Percentiles rank a stretch among this genome's conserved stretches.
phyloP scores from a whole-genome alignment of 2,888 invertebrate genomes.

The Acronicta leporina region DNA sequence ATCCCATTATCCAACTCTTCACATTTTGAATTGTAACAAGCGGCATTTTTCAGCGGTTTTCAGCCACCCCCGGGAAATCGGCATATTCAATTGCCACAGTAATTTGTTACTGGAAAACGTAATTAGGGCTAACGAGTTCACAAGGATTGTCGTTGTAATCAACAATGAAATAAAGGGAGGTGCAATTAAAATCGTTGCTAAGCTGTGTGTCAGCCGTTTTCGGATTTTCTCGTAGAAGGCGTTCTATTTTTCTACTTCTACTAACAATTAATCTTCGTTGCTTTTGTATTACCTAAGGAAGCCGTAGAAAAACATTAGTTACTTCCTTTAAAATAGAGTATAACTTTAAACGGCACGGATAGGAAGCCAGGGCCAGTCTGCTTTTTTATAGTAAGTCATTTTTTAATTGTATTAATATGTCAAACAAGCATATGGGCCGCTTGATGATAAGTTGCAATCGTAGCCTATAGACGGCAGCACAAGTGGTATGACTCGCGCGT shows the following conservation, averaged over 20 bases:
- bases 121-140: conserved; percentile 45
- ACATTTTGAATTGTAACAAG: conserved; percentile 50
- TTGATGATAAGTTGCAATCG: no score
- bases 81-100: conserved; percentile 51
- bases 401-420: neutral
- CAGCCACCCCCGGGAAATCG: conserved; percentile 47
- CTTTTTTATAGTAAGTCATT: neutral
- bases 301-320: conserved; percentile 31
- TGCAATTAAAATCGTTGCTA: conserved; percentile 39
- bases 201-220: conserved; percentile 27
- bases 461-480: no score
- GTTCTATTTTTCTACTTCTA: conserved; percentile 31
- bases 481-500: no score
- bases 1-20: conserved; percentile 49
- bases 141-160: conserved; percentile 34
- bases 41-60: conserved; percentile 41
- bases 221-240: conserved; percentile 17
- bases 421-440: no score
- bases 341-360: conserved; percentile 19
- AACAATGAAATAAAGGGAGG: conserved; percentile 42
- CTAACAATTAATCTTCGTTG: conserved; percentile 37
- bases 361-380: neutral
- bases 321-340: conserved; percentile 24
- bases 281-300: conserved; percentile 37
- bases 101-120: conserved; percentile 47